Conservation (phyloP, 2,797 vertebrate genomes). For the Cynodonichthys magdalenae region DNA sequence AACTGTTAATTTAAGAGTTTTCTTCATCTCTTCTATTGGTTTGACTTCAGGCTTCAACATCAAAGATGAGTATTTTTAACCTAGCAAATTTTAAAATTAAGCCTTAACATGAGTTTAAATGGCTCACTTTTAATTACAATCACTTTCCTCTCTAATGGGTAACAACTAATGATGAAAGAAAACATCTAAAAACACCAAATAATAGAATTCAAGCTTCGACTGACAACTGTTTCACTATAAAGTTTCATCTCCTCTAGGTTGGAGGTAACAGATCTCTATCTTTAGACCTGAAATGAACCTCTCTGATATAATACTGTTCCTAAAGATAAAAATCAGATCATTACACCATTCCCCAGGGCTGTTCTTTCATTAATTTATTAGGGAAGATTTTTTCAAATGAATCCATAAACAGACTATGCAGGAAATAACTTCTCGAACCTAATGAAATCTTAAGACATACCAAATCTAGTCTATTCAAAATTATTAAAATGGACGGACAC, state of each 20-base stretch:
- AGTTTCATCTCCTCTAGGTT: background rate
- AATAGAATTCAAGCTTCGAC: conserved; percentile 3
- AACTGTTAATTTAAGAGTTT: background rate
- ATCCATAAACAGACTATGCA: background rate
- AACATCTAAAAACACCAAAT: conserved; percentile 10
- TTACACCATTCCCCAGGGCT: background rate
- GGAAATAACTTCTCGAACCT: background rate
- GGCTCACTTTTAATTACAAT: conserved; percentile 20
- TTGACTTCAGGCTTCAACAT: background rate
- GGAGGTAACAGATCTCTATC: conserved; percentile 26
- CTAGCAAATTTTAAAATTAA: conserved; percentile 14
- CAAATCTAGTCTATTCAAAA: background rate
- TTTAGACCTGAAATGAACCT: conserved; percentile 11
- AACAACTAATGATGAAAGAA: conserved; percentile 34
- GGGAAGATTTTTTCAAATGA: too few species aligned
- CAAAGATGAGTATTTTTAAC: conserved; percentile 3
- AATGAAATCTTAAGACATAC: background rate
- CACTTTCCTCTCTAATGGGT: conserved; percentile 19
- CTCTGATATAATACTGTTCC: conserved; percentile 1
- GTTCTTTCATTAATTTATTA: background rate
- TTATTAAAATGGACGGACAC: background rate
- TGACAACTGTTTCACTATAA: background rate
- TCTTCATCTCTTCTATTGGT: too few species aligned
- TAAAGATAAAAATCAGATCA: background rate
- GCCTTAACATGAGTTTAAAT: conserved; percentile 6